Evolutionary conservation across 2,888 invertebrate species (phyloP).

Genomic region (Melinopterus prodromus): DNA sequence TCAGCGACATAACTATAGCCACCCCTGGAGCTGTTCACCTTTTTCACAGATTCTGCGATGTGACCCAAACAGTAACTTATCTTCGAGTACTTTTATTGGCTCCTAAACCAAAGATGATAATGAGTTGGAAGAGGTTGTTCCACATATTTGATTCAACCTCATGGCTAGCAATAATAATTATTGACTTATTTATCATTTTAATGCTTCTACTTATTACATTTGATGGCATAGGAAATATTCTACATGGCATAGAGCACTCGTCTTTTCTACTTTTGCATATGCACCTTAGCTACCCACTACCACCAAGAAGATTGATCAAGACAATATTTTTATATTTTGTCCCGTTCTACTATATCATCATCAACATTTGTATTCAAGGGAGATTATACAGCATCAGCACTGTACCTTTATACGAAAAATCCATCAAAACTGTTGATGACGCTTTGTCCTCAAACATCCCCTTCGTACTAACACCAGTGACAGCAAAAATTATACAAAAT

Average conservation of each 20-base stretch:
- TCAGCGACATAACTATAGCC: neutral
- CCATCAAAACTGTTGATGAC: neutral
- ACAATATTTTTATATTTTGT: neutral
- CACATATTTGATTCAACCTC: neutral
- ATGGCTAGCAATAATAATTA: neutral
- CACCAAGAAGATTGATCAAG: neutral
- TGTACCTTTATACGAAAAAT: neutral
- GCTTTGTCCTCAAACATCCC: neutral
- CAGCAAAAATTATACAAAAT: too few species aligned
- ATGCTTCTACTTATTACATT: neutral
- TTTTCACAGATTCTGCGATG: neutral
- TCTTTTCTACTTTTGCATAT: neutral
- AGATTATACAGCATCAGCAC: conserved; percentile 4
- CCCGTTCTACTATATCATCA: neutral
- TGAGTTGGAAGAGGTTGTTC: neutral
- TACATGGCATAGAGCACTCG: neutral
- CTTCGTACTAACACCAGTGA: too few species aligned
- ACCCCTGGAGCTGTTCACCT: neutral
- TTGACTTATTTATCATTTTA: neutral
- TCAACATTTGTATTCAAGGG: neutral
- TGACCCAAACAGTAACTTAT: neutral
- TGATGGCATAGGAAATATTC: neutral
- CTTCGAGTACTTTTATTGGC: neutral
- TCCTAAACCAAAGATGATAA: neutral
- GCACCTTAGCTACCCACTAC: neutral